Evolutionary conservation across 2,113 vertebrate species (phyloP).

Genomic region (Nymphicus hollandicus): DNA sequence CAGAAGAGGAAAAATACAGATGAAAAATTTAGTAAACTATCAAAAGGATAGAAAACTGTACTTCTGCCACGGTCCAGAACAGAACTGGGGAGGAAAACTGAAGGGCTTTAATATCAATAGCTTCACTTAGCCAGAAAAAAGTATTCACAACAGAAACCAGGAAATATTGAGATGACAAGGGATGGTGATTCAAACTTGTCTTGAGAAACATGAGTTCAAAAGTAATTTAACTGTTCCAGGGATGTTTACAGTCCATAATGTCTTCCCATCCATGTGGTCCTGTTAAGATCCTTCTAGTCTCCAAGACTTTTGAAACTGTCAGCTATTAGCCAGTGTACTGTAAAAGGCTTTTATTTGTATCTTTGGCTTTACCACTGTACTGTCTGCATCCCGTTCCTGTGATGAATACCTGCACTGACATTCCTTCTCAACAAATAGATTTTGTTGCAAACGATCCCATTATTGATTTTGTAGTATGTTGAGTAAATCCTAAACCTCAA

Average conservation of each 20-base stretch:
- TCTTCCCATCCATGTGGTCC: background rate
- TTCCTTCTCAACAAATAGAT: conserved; percentile 43
- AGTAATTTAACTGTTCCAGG: background rate
- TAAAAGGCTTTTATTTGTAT: conserved; percentile 29
- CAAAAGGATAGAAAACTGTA: background rate
- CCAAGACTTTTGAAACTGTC: background rate
- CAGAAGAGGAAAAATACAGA: background rate
- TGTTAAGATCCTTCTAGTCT: background rate
- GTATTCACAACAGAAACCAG: background rate
- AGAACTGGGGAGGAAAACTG: background rate
- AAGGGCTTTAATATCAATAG: background rate
- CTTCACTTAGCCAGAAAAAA: background rate
- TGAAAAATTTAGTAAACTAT: background rate
- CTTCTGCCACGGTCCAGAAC: background rate
- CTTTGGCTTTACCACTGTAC: background rate
- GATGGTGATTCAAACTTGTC: background rate
- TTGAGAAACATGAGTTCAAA: background rate
- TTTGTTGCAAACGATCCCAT: conserved; percentile 42
- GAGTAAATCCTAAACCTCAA: conserved; percentile 44
- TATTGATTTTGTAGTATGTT: conserved; percentile 55
- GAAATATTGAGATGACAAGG: background rate
- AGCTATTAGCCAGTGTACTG: background rate
- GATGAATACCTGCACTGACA: conserved; percentile 6
- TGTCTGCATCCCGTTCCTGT: background rate
- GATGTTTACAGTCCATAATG: background rate